Conservation (phyloP, 2,113 vertebrate species). For the Toxostoma redivivum region DNA sequence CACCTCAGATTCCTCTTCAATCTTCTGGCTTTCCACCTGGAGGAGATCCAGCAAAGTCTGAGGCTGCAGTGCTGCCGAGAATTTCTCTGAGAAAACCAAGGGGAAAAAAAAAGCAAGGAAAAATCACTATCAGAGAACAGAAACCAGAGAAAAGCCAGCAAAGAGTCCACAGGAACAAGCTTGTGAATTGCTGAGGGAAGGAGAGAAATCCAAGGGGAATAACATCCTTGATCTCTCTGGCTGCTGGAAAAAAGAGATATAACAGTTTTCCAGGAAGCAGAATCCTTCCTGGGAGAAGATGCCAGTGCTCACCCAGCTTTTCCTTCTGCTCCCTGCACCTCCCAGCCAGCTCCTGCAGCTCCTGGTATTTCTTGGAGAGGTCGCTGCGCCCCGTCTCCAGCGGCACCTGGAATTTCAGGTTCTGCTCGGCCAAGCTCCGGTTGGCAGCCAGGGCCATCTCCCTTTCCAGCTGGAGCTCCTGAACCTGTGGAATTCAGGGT, state of each 20-base stretch:
- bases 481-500: slow-evolving; percentile 67
- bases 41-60: slow-evolving; percentile 83
- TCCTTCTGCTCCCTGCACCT: slow-evolving; percentile 72
- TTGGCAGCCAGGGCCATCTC: slow-evolving; percentile 94
- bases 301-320: slow-evolving; percentile 62
- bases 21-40: slow-evolving; percentile 86
- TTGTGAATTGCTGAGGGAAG: neutral
- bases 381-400: slow-evolving; percentile 79
- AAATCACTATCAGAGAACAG: neutral
- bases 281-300: neutral
- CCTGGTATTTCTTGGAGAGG: slow-evolving; percentile 81
- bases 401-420: slow-evolving; percentile 84
- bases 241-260: neutral
- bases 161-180: neutral
- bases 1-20: slow-evolving; percentile 91
- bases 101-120: neutral
- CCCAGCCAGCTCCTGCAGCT: slow-evolving; percentile 78
- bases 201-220: neutral
- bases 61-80: slow-evolving; percentile 75
- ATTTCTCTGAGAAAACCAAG: slow-evolving; percentile 75
- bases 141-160: neutral
- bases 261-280: accelerated
- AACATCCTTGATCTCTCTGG: accelerated
- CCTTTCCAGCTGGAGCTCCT: slow-evolving; percentile 91
- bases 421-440: slow-evolving; percentile 90